Conservation (phyloP, 2,888 invertebrate genomes). For the Amphipoea oculea region DNA sequence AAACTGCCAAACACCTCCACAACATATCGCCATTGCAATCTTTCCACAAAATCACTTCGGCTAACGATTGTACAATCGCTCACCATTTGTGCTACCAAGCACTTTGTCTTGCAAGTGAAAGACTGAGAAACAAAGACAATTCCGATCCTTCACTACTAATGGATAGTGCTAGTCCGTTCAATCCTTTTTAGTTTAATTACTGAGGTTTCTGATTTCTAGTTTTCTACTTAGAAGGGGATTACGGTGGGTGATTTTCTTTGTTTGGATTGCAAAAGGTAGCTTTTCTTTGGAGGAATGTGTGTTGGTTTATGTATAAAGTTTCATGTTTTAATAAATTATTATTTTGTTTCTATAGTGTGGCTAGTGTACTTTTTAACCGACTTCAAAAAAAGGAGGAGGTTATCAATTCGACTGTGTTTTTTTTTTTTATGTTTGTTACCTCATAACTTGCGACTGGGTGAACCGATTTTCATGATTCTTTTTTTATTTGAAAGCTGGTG, state of each 20-base stretch:
- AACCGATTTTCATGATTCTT: too few relatives aligned
- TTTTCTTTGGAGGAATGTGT: not conserved
- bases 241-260: slow-evolving; percentile 26
- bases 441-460: too few relatives aligned
- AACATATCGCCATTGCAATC: slow-evolving; percentile 21
- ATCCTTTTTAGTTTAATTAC: slow-evolving; percentile 60
- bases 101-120: slow-evolving; percentile 53
- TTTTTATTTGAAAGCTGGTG: too few relatives aligned
- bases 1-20: not conserved
- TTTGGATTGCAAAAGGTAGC: not conserved
- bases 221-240: slow-evolving; percentile 28
- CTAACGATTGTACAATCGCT: slow-evolving; percentile 49
- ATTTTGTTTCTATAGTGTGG: not conserved
- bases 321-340: not conserved
- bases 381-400: too few relatives aligned
- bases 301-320: not conserved
- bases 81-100: slow-evolving; percentile 51
- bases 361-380: too few relatives aligned
- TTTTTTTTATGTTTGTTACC: too few relatives aligned
- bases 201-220: slow-evolving; percentile 51
- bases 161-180: slow-evolving; percentile 54
- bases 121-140: slow-evolving; percentile 54
- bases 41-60: slow-evolving; percentile 34
- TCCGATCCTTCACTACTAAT: slow-evolving; percentile 56
- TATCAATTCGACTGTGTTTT: too few relatives aligned